Evolutionary conservation across 2,797 vertebrate species (phyloP), one percentile per base, ranked within the genome.

Genomic region (Scolopax bukidnonensis): DNA sequence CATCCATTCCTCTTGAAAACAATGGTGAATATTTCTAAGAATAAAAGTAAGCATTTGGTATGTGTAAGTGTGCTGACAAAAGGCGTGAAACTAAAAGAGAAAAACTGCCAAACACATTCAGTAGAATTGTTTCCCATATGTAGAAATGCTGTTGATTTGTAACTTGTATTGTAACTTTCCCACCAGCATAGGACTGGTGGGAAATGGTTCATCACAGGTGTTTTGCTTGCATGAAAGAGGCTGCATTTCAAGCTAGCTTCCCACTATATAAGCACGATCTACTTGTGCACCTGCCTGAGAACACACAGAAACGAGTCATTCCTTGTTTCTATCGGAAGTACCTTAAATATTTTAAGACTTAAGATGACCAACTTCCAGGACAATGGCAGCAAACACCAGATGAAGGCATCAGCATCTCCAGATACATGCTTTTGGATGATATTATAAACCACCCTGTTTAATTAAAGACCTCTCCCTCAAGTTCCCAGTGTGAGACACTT

Each of bases 101-200:
- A 51, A 59, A 48, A 3, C 27, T 5, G 1, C 4, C n/a, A 57
- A 47, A 14, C 13, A 5, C 14, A 7, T 67, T 57, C 45, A 61
- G 10, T 27, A 13, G 18, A 83, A 75, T 63, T 51, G 3, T 48
- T 71, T 80, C 27, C 8, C 79, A 67, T 53, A 16, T 25, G 21
- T 73, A 84, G 57, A 94, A 95, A 75, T 45, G 40, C 32, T 16
- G 45, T 56, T 94, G n/a, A 51, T 95, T 97, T 95, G 68, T 94
- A 70, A 50, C 38, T n/a, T 56, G 18, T 69, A 38, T 38, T 6
- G 57, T 36, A 36, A 36, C 36, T 36, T 36, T 36, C 36, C 36
- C 36, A 36, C 36, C 36, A 56, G 17, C 53, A 27, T 8, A 20
- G 43, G 23, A 75, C 48, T 61, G 30, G 41, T 40, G 84, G 89